Conservation (phyloP, 2,113 vertebrate species). For the Platysteira castanea region DNA sequence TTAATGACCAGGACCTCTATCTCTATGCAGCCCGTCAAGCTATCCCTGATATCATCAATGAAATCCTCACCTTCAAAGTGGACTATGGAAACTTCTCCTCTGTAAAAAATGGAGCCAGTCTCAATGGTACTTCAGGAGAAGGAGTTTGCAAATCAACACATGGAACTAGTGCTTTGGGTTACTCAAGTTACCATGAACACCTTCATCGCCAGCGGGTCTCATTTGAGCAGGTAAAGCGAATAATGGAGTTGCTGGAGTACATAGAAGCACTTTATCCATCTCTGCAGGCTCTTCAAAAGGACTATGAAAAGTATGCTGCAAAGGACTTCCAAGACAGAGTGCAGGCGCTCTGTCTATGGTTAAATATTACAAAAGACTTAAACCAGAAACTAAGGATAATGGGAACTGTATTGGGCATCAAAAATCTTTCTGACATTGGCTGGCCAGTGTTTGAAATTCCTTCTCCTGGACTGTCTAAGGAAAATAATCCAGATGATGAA, state of each 20-base stretch:
- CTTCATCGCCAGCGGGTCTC: conserved; percentile 90
- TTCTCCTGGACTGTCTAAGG: conserved; percentile 87
- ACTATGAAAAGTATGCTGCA: conserved; percentile 95
- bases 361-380: conserved; percentile 97
- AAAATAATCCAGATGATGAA: conserved; percentile 76
- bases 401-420: conserved; percentile 95
- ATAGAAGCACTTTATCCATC: conserved; percentile 98
- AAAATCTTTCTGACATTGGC: conserved; percentile 91
- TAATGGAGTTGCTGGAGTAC: conserved; percentile 94
- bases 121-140: conserved; percentile 71
- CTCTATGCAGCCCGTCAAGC: conserved; percentile 95
- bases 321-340: conserved; percentile 96
- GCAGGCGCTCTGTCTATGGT: conserved; percentile 98
- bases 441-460: conserved; percentile 99
- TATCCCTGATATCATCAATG: conserved; percentile 96
- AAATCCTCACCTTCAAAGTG: conserved; percentile 95
- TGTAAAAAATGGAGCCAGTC: conserved; percentile 61
- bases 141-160: conserved; percentile 65
- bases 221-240: conserved; percentile 93
- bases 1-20: conserved; percentile 91
- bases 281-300: conserved; percentile 92
- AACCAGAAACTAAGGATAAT: conserved; percentile 98
- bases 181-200: conserved; percentile 82
- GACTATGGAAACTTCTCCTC: conserved; percentile 81
- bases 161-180: conserved; percentile 68